Evolutionary conservation across 2,797 vertebrate species (phyloP).

Genomic region (Acipenser oxyrinchus): DNA sequence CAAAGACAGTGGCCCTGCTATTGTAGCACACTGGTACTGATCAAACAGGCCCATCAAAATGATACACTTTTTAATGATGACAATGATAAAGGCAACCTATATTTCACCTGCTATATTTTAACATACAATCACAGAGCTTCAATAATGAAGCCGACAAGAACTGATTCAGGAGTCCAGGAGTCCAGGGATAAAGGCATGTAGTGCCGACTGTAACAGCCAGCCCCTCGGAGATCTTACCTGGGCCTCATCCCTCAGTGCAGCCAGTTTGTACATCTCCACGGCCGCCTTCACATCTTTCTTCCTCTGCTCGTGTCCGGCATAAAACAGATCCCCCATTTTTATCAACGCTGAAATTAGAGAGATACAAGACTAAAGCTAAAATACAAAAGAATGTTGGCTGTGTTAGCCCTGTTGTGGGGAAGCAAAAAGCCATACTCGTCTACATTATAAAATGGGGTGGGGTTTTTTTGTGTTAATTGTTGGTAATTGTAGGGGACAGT

Average conservation of each 20-base stretch:
- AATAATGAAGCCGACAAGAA: neutral
- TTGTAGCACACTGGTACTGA: too few species aligned
- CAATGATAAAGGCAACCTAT: too few species aligned
- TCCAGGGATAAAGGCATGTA: too few species aligned
- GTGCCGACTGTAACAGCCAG: neutral
- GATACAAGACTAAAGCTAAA: neutral
- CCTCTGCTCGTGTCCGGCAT: conserved; percentile 30
- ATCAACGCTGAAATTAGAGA: conserved; percentile 50
- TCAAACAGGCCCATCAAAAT: too few species aligned
- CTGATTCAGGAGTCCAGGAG: neutral
- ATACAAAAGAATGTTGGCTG: too few species aligned
- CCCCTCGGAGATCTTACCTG: conserved; percentile 48
- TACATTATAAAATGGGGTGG: too few species aligned
- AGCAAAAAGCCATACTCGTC: too few species aligned
- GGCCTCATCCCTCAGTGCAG: conserved; percentile 54
- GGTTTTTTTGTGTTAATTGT: too few species aligned
- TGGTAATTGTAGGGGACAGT: too few species aligned
- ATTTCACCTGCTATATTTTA: neutral
- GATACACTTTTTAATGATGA: too few species aligned
- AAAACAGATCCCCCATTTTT: conserved; percentile 66
- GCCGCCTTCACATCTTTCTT: conserved; percentile 46
- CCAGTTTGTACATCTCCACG: conserved; percentile 60
- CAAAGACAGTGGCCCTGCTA: too few species aligned
- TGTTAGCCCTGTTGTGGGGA: neutral
- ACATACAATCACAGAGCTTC: neutral